phyloP scores from a whole-genome alignment of 2,113 vertebrate genomes.

The Archilochus colubris region DNA sequence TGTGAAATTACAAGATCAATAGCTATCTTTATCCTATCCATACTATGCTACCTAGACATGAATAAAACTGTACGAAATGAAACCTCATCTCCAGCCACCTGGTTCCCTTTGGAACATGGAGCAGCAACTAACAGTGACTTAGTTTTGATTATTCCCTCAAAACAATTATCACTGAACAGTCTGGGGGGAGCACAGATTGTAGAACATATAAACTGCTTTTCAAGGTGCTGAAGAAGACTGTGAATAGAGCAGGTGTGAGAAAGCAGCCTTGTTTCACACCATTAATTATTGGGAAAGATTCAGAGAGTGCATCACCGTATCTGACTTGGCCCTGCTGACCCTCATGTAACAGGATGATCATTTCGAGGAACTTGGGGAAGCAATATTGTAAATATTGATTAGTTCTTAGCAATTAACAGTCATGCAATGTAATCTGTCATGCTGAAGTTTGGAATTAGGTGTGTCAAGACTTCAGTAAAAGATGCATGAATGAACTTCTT shows the following conservation, averaged over 20 bases:
- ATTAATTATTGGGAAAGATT: too few relatives aligned
- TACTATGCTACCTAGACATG: neutral
- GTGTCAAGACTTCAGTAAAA: conserved; percentile 17
- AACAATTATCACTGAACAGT: neutral
- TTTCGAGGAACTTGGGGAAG: too few relatives aligned
- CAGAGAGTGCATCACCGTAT: too few relatives aligned
- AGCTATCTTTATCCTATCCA: neutral
- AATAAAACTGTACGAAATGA: neutral
- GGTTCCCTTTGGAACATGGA: neutral
- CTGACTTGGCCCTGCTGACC: too few relatives aligned
- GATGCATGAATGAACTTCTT: conserved; percentile 5
- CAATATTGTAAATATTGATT: conserved; percentile 45
- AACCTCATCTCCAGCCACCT: neutral
- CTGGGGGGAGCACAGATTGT: neutral
- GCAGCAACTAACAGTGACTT: neutral
- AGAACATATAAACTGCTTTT: neutral
- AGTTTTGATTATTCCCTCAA: neutral
- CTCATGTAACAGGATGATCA: too few relatives aligned
- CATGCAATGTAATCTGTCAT: conserved; percentile 9
- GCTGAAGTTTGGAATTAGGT: conserved; percentile 10
- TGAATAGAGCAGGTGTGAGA: too few relatives aligned
- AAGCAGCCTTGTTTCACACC: too few relatives aligned
- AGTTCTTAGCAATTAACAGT: conserved; percentile 53
- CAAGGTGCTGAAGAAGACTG: too few relatives aligned
- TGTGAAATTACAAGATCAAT: neutral